Evolutionary conservation across 2,888 invertebrate species (phyloP).

Genomic region (Lampropteryx suffumata): DNA sequence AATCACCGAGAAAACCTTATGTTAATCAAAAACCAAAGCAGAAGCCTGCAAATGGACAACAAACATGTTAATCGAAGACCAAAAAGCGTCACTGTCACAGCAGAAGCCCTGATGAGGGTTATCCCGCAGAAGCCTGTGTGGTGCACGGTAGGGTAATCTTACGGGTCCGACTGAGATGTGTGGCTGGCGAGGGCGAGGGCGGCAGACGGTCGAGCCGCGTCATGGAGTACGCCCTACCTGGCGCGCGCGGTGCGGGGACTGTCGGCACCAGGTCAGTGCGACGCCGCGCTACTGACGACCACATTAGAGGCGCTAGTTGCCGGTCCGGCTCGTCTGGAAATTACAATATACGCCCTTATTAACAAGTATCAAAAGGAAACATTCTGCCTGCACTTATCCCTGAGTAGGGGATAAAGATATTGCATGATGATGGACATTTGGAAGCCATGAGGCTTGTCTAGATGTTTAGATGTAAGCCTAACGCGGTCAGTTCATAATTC

Average conservation of each 20-base stretch:
- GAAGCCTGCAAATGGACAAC: too few relatives aligned
- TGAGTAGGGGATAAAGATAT: too few relatives aligned
- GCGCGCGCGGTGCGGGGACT: conserved; percentile 85
- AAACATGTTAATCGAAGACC: too few relatives aligned
- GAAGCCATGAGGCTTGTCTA: too few relatives aligned
- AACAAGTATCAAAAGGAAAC: not conserved
- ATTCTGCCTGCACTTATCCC: too few relatives aligned
- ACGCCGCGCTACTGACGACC: conserved; percentile 91
- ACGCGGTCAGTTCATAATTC: too few relatives aligned
- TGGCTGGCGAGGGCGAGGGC: conserved; percentile 57
- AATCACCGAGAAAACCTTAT: too few relatives aligned
- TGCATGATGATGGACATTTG: too few relatives aligned
- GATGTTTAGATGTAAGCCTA: too few relatives aligned
- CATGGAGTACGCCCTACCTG: conserved; percentile 95
- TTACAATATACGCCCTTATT: not conserved
- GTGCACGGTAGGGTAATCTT: conserved; percentile 39
- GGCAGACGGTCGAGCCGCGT: conserved; percentile 90
- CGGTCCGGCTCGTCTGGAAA: conserved; percentile 68
- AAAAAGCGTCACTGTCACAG: too few relatives aligned
- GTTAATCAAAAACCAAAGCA: too few relatives aligned
- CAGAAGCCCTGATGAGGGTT: not conserved
- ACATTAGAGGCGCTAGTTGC: conserved; percentile 81
- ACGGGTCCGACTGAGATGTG: conserved; percentile 71
- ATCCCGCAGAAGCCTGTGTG: conserved; percentile 14
- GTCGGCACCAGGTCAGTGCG: conserved; percentile 96